phyloP scores from a whole-genome alignment of 2,888 invertebrate genomes.

The Notodonta ziczac region DNA sequence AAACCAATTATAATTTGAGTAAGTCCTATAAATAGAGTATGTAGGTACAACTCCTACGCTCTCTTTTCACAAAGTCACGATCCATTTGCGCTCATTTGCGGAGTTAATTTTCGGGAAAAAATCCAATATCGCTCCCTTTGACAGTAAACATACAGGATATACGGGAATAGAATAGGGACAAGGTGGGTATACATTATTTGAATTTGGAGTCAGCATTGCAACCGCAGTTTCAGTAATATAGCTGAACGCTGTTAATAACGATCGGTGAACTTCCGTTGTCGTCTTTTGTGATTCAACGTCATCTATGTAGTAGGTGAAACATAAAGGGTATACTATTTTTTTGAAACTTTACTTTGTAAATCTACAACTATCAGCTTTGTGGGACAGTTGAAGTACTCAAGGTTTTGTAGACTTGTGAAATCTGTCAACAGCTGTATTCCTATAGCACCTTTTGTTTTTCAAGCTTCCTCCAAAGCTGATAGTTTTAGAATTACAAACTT shows the following conservation, averaged over 20 bases:
- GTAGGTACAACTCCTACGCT: background rate
- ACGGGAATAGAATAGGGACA: slow-evolving; percentile 14
- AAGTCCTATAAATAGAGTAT: background rate
- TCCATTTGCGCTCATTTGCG: slow-evolving; percentile 21
- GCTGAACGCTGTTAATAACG: slow-evolving; percentile 14
- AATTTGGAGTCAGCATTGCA: slow-evolving; percentile 37
- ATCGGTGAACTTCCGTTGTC: slow-evolving; percentile 18
- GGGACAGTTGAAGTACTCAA: too few species aligned
- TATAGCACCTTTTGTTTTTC: too few species aligned
- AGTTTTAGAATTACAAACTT: too few species aligned
- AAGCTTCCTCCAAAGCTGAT: too few species aligned
- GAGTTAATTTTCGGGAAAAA: slow-evolving; percentile 28
- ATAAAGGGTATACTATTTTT: too few species aligned
- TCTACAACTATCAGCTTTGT: too few species aligned
- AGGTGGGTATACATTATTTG: slow-evolving; percentile 27
- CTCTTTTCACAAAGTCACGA: background rate
- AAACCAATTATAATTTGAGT: background rate
- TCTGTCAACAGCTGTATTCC: too few species aligned
- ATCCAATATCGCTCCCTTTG: slow-evolving; percentile 31
- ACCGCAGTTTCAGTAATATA: slow-evolving; percentile 18
- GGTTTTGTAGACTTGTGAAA: too few species aligned
- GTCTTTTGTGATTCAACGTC: slow-evolving; percentile 21
- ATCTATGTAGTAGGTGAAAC: slow-evolving; percentile 5
- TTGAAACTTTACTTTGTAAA: too few species aligned
- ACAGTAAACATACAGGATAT: slow-evolving; percentile 19